Evolutionary conservation across 2,888 invertebrate genomes (phyloP), one percentile per base, ranked within the genome.

Genomic region (Nomada ruficornis): DNA sequence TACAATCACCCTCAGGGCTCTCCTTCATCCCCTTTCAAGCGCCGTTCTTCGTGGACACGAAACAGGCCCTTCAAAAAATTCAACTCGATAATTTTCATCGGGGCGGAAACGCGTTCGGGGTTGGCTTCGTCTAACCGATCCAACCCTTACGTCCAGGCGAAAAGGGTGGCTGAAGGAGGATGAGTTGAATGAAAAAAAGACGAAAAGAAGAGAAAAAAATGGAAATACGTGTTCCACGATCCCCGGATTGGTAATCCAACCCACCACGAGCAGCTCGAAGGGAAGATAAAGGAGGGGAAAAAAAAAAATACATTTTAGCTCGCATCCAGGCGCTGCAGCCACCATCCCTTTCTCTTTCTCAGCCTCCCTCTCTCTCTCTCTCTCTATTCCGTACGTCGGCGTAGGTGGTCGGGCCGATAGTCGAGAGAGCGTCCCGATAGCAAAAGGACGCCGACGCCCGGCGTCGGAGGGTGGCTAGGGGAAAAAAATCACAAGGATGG

Each of bases 401-500:
- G 87, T 89, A 87, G 88, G 87, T 85, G 90, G 88, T 83, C 82
- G 87, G 88, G 84, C 89, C 89, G 91, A 91, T 89, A 90, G 91
- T 89, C 87, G 87, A 88, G 90, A 90, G 86, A 83, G 86, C 86
- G 87, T 89, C 85, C 90, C 92, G 91, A 91, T 91, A 91, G 91
- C 89, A 89, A 91, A 92, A 91, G 90, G 88, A 91, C 91, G 89
- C 89, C 89, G 90, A 90, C 89, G 91, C 88, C 87, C 85, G 87
- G 88, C 90, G 91, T 91, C 90, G 91, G 90, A 84, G 85, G 89
- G 85, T 80, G 88, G 87, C 57, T 77, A 86, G 85, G 82, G 82
- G 83, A 83, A 88, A 86, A 86, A 87, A 84, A 86, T 85, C 86
- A 84, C 83, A 86, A 86, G 82, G 80, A 87, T 72, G 77, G 83